Base-by-base conservation (phyloP, 1,140 invertebrate species). In the Drosophila parabipectinata region DNA sequence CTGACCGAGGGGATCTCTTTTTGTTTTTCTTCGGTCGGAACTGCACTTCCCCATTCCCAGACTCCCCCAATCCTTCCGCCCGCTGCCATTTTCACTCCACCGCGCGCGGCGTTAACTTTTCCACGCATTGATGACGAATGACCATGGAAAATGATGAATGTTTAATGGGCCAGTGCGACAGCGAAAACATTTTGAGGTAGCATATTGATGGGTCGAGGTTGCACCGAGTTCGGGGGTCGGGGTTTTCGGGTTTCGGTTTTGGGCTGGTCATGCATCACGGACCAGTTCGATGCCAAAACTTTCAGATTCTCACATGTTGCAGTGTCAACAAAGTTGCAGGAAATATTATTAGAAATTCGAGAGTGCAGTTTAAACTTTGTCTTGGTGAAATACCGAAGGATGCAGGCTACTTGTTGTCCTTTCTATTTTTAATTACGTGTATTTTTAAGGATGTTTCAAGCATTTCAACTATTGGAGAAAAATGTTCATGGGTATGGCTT, bases 91-190 rank as follows among this genome's bases (percentile, higher is more conserved):
- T 69, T 30, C 41, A 18, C 32, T 41, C 7, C 21, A 8, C 48
- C 14, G 14, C 37, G 54, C 34, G 34, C 32, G 62, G 82, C 61
- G 69, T 78, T 81, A 82, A 82, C 79, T 82, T 75, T 72, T 85
- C 64, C 82, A 82, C 78, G 74, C 74, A 78, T 78, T 78, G 74
- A 75, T 85, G 81, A 87, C 83, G 83, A 82, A 85, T 87, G 82
- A 48, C 71, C 57, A 69, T 77, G 66, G 66, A 88, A 82, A 88
- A 87, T 87, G 82, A 87, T 88, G 83, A 87, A 87, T 87, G 82
- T 88, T 78, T 88, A 87, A 87, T 76, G 79, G 71, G 75, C 39
- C 79, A 87, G 54, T 88, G 83, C 74, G 75, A 79, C 69, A 78
- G 62, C 53, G 74, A 77, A 88, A 69, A 69, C 52, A 69, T 69